Evolutionary conservation across 2,888 invertebrate species (phyloP).

Genomic region (Hemaris fuciformis): DNA sequence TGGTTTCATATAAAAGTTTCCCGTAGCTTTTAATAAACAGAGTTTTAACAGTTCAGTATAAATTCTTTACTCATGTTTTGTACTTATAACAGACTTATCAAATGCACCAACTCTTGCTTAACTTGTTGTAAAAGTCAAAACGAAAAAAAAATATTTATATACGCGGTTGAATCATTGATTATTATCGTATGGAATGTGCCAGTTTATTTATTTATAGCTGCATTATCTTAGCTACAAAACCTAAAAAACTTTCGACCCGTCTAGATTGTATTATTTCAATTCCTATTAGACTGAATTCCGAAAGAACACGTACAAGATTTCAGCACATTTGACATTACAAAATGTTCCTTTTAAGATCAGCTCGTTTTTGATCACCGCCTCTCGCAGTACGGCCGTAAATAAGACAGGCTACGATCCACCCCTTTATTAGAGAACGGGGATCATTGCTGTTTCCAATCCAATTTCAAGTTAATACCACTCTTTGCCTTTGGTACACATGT

Average conservation of each 20-base stretch:
- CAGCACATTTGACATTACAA: background rate
- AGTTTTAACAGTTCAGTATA: no score
- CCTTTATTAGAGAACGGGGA: slow-evolving; percentile 13
- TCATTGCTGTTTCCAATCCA: slow-evolving; percentile 10
- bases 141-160: no score
- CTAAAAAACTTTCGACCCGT: background rate
- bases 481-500: background rate
- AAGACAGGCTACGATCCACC: slow-evolving; percentile 9
- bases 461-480: background rate
- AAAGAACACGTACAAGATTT: background rate
- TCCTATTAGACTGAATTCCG: background rate
- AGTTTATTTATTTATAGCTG: no score
- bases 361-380: background rate
- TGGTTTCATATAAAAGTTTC: no score
- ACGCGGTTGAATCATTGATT: no score
- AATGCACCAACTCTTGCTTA: no score
- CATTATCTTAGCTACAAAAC: background rate
- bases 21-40: no score
- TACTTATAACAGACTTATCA: no score
- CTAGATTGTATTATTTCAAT: background rate
- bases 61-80: no score
- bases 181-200: no score
- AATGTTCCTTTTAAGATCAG: background rate
- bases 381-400: background rate
- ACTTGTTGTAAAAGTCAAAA: no score